Evolutionary conservation across 2,888 invertebrate species (phyloP), one percentile per base, ranked within the genome.

Genomic region (Scrobipalpa costella): DNA sequence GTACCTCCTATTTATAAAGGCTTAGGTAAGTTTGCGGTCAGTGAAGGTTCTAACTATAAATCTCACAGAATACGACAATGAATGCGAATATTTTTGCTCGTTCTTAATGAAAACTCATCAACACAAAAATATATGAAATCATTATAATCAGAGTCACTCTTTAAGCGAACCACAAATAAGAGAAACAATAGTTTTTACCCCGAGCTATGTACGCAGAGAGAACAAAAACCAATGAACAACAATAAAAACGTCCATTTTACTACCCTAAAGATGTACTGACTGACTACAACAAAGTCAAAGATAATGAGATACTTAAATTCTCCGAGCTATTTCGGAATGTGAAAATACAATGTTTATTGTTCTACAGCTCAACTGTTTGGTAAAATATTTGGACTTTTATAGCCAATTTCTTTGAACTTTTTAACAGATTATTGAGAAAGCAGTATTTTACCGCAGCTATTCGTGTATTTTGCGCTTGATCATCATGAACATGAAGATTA

Each of bases 331-430:
- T 49, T 49, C 49, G 50, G 50, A 17, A 50, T 19, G 17, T 50
- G 13, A 9, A 50, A 50, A 50, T 17, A 50, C 50, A 50, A 21
- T 50, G 50, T 52, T 52, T 52, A 52, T 52, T 52, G 21, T 52
- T 27, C 11, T 52, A 52, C 19, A n/a, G 17, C 21, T 19, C n/a
- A 52, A 33, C n/a, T 33, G 21, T 52, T n/a, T 52, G 33, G 21
- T 21, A 33, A 52, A 33, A 33, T 52, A 5, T 49, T 49, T 9
- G 17, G 11, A 44, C 44, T 44, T 40, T 40, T 44, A 44, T 44
- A 15, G 44, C 44, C 1, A 44, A 15, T 44, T 44, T 44, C 0
- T 44, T 44, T n/a, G 13, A 40, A 40, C 13, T 9, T 36, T 36
- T 36, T 9, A 36, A 40, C 40, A 40, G 40, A 13, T 13, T 11